Evolutionary conservation across 2,888 invertebrate species (phyloP).

Genomic region (Xestia c-nigrum): DNA sequence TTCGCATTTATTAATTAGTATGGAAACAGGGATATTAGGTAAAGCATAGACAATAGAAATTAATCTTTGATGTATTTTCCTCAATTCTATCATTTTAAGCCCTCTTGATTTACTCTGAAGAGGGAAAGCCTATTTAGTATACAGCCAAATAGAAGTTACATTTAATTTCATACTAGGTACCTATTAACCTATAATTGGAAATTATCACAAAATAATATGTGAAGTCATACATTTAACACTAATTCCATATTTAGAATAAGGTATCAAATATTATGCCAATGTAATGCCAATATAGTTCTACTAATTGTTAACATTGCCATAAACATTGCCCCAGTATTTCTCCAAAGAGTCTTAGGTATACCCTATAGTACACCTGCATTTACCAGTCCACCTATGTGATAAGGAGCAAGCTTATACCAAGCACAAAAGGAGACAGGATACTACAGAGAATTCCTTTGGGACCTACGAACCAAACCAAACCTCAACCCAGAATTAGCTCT

Average conservation of each 20-base stretch:
- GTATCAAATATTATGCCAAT: not conserved
- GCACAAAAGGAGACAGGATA: not conserved
- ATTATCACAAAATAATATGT: not conserved
- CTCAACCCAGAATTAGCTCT: not conserved
- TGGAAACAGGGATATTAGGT: not conserved
- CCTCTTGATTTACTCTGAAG: not conserved
- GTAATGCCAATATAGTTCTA: too few relatives aligned
- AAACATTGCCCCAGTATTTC: not conserved
- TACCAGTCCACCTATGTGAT: not conserved
- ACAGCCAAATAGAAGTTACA: not conserved
- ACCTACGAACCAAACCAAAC: not conserved
- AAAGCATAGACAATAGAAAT: not conserved
- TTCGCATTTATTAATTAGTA: not conserved
- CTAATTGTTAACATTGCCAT: not conserved
- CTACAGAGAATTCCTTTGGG: not conserved
- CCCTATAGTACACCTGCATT: not conserved
- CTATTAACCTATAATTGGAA: not conserved
- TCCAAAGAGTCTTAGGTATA: not conserved
- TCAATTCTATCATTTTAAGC: not conserved
- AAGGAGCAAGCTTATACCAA: not conserved
- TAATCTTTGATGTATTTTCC: not conserved
- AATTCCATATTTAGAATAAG: not conserved
- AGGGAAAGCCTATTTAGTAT: not conserved
- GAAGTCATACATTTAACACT: not conserved
- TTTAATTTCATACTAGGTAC: not conserved